Percentiles rank a stretch among this genome's conserved stretches.
Evolutionary conservation across 1,140 invertebrate genomes (phyloP).

Genomic region (Nebria ingens): DNA sequence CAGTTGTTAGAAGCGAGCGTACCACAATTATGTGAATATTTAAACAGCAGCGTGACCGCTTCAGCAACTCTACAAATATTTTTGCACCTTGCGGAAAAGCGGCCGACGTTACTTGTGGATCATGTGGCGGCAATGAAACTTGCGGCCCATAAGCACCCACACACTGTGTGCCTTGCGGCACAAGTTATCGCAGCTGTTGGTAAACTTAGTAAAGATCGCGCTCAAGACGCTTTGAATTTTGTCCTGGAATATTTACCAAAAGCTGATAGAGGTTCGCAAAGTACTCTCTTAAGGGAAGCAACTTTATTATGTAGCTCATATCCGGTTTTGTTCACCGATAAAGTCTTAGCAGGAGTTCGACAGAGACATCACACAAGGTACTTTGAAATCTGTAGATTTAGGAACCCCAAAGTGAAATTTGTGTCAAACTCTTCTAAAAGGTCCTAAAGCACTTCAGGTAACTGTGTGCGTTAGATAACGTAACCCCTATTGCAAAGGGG

Average conservation of each 20-base stretch:
- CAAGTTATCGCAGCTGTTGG: conserved; percentile 53
- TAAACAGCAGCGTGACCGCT: conserved; percentile 45
- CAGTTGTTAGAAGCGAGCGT: conserved; percentile 64
- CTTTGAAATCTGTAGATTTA: no score
- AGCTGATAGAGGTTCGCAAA: conserved; percentile 57
- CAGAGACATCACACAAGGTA: conserved; percentile 47
- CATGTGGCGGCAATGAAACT: conserved; percentile 55
- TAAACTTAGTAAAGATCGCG: conserved; percentile 55
- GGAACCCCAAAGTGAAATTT: no score
- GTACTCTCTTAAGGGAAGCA: conserved; percentile 61
- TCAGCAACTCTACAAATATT: conserved; percentile 64
- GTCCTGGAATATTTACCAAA: conserved; percentile 60
- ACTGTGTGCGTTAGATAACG: no score
- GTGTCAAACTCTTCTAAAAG: no score
- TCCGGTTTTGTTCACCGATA: conserved; percentile 64
- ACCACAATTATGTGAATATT: conserved; percentile 63
- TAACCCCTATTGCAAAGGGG: no score
- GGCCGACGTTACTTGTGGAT: conserved; percentile 53
- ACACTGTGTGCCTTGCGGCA: conserved; percentile 51
- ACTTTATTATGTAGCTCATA: conserved; percentile 64
- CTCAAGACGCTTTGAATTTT: conserved; percentile 68
- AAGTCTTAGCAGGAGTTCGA: conserved; percentile 59
- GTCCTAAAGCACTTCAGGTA: no score
- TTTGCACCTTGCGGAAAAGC: conserved; percentile 57
- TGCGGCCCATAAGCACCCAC: conserved; percentile 55